Evolutionary conservation across 2,797 vertebrate genomes (phyloP), one percentile per base, ranked within the genome.

Genomic region (Gadopsis bispinosus): DNA sequence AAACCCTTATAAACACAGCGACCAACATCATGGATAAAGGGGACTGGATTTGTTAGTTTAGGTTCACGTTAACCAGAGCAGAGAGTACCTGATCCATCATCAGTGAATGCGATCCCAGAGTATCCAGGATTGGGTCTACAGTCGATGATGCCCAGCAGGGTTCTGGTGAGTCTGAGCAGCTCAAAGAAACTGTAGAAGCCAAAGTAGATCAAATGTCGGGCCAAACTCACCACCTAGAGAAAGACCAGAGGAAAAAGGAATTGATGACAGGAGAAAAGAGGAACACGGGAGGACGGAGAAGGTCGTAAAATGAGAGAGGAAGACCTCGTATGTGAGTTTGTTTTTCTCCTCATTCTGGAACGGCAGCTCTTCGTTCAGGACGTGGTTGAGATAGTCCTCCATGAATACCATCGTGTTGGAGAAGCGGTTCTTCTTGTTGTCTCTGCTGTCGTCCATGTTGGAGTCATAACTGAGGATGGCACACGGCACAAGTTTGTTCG

Each of bases 131-230:
- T 96, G 47, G 98, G 97, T 48, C 97, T 95, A 0, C 97, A 99
- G 94, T 99, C 98, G 0, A 99, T 97, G 87, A 99, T 99, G 75
- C 97, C 97, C 73, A 99, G 93, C 73, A 99, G 94, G 0, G 98
- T 99, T 74, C 97, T 95, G 0, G 98, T 99, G 83, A 99, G 95
- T 79, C 98, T 93, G 81, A 99, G 95, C 66, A 99, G 94, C 94
- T 99, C 98, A 14, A 97, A 97, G 93, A 99, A 99, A 91, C 97
- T 99, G 90, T 99, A 99, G 96, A 99, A 99, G 60, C 98, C 98
- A 83, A 99, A 99, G 93, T 99, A 99, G 94, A 99, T 99, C 89
- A 99, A 94, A 88, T 99, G 97, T 91, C 98, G 94, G 37, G 98
- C 98, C 84, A 99, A 93, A 86, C 97, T 99, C 89, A 99, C 97